A percentile compares a stretch with the other conserved stretches of the same genome.
Conservation (phyloP, 2,113 vertebrate genomes). For the Cacatua alba region DNA sequence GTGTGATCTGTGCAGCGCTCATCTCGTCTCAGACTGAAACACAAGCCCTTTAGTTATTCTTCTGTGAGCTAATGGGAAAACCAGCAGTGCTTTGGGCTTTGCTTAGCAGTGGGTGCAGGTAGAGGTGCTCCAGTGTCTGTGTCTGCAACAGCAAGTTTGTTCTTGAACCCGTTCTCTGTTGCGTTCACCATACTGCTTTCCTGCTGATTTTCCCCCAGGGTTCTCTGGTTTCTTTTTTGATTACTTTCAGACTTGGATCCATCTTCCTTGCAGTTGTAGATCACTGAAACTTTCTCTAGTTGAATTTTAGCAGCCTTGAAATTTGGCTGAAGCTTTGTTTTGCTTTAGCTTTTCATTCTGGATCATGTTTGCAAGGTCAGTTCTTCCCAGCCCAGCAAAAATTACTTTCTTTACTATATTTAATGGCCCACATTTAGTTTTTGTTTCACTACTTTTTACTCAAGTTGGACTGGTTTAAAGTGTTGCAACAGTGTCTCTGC, state of each 20-base stretch:
- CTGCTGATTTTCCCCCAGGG: accelerated
- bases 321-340: neutral
- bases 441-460: neutral
- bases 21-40: neutral
- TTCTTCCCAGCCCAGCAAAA: neutral
- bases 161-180: neutral
- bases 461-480: neutral
- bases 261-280: neutral
- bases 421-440: neutral
- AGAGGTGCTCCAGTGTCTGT: accelerated
- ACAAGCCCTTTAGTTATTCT: neutral
- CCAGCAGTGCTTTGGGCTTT: neutral
- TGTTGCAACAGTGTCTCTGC: neutral
- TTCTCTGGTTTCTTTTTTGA: neutral
- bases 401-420: neutral
- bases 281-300: neutral
- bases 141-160: neutral
- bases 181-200: neutral
- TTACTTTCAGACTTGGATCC: neutral
- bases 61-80: neutral
- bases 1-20: neutral
- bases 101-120: neutral
- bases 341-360: neutral
- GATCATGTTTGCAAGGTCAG: neutral
- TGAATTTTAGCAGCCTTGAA: neutral